Percentiles rank a stretch among this genome's conserved stretches.
phyloP scores from a whole-genome alignment of 2,888 invertebrate species.

The Odontocerum albicorne region DNA sequence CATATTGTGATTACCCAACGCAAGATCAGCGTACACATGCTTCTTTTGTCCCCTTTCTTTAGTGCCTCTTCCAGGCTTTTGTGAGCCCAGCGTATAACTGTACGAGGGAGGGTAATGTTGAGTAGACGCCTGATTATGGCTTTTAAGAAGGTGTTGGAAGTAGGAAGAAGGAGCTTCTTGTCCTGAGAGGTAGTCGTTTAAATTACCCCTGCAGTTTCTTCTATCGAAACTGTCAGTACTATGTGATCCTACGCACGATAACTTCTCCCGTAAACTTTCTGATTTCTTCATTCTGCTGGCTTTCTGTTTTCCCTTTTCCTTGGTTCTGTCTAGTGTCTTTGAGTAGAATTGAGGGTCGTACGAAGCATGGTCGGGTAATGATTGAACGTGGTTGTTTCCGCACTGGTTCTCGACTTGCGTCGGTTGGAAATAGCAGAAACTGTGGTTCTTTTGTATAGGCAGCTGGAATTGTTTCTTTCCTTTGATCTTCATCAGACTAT shows the following conservation, averaged over 20 bases:
- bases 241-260: constrained; percentile 55
- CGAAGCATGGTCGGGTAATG: constrained; percentile 51
- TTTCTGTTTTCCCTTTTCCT: constrained; percentile 52
- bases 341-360: constrained; percentile 53
- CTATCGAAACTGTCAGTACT: constrained; percentile 50
- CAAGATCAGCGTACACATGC: constrained; percentile 58
- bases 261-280: constrained; percentile 54
- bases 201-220: constrained; percentile 42
- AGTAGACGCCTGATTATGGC: constrained; percentile 11
- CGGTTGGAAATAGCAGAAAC: constrained; percentile 69
- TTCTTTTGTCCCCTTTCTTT: constrained; percentile 49
- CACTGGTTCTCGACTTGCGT: constrained; percentile 56
- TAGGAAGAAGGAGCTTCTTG: constrained; percentile 30
- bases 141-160: constrained; percentile 30
- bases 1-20: constrained; percentile 59
- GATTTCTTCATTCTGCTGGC: constrained; percentile 55
- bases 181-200: constrained; percentile 37
- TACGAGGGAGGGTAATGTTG: constrained; percentile 30
- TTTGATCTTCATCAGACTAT: constrained; percentile 42
- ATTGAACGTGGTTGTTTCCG: constrained; percentile 50
- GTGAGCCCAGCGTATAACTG: constrained; percentile 31
- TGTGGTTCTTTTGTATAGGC: constrained; percentile 65
- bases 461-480: constrained; percentile 66
- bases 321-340: constrained; percentile 54
- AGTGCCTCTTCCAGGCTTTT: constrained; percentile 11